Conservation (phyloP, 2,113 vertebrate species). For the Pseudorhombus dupliciocellatus region DNA sequence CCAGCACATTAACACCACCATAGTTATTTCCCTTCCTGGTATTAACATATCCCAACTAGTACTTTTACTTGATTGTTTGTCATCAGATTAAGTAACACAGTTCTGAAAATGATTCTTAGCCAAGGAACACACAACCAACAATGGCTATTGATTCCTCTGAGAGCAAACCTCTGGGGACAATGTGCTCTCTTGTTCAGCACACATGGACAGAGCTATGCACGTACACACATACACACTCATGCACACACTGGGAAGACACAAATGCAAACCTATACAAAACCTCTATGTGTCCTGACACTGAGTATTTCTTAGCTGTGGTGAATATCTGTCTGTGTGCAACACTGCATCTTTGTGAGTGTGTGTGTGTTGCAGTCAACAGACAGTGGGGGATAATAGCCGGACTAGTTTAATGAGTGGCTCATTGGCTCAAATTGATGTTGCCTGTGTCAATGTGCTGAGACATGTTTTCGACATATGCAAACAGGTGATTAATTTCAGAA, state of each 20-base stretch:
- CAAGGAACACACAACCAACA: slow-evolving; percentile 65
- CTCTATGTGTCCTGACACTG: slow-evolving; percentile 51
- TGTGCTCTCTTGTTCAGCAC: slow-evolving; percentile 71
- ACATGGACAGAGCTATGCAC: slow-evolving; percentile 49
- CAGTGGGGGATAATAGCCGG: slow-evolving; percentile 52
- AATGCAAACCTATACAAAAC: slow-evolving; percentile 52
- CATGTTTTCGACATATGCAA: slow-evolving; percentile 3
- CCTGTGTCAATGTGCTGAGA: slow-evolving; percentile 30
- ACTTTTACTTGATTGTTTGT: slow-evolving; percentile 37
- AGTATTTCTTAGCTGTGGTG: slow-evolving; percentile 57
- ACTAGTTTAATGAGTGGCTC: slow-evolving; percentile 61
- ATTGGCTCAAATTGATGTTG: slow-evolving; percentile 54
- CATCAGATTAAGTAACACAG: slow-evolving; percentile 41
- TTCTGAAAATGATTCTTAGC: slow-evolving; percentile 53
- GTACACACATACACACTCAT: slow-evolving; percentile 5
- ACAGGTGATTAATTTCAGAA: background rate
- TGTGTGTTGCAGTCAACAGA: slow-evolving; percentile 47
- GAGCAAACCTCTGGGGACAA: slow-evolving; percentile 71
- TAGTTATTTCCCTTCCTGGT: background rate
- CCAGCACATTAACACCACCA: background rate
- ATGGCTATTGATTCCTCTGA: slow-evolving; percentile 70
- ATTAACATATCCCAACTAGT: slow-evolving; percentile 20
- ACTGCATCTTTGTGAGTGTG: slow-evolving; percentile 50
- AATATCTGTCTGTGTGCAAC: slow-evolving; percentile 63
- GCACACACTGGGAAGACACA: slow-evolving; percentile 11